Base-by-base conservation (phyloP, 2,113 vertebrate genomes). In the Aegithalos caudatus region DNA sequence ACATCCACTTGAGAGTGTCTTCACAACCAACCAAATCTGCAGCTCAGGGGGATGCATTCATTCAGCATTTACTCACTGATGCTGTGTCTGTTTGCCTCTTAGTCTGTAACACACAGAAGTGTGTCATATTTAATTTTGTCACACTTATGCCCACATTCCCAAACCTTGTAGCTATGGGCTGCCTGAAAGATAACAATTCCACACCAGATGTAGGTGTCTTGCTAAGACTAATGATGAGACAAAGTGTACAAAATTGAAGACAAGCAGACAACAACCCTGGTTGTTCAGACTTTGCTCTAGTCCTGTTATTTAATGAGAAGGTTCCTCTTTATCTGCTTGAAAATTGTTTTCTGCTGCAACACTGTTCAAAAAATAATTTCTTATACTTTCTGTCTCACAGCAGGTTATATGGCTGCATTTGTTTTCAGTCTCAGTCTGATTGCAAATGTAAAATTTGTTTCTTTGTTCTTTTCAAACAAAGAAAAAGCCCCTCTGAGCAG, bases 391-490 rank as follows among this genome's bases (percentile, higher is more conserved):
- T 94, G 7, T 72, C 70, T 87, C 84, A 76, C 93, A 89, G 73
- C 73, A 87, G 70, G 65, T 79, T 86, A 86, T 60, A 69, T 28
- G 11, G 40, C 37, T 60, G 51, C 50, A 48, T 81, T 94, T 91
- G 81, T 91, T 92, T 94, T 92, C 86, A 25, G n/a, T 54, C 44
- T 56, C 70, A 17, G 14, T 38, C 42, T 94, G 61, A 91, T 72
- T 91, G 64, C 38, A 89, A 50, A 72, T 85, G n/a, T 85, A 56
- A 94, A 91, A 90, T 56, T 64, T 6, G 9, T 22, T 33, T 67
- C 40, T 96, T 93, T 74, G n/a, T 61, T 91, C 70, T 91, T 93
- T 79, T 90, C 57, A 72, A 57, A 86, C 57, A 84, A 95, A 95
- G 42, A 14, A 70, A 86, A 81, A 85, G 22, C 1, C 9, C 7